Evolutionary conservation across 2,888 invertebrate genomes (phyloP).

Genomic region (Lasius fuliginosus): DNA sequence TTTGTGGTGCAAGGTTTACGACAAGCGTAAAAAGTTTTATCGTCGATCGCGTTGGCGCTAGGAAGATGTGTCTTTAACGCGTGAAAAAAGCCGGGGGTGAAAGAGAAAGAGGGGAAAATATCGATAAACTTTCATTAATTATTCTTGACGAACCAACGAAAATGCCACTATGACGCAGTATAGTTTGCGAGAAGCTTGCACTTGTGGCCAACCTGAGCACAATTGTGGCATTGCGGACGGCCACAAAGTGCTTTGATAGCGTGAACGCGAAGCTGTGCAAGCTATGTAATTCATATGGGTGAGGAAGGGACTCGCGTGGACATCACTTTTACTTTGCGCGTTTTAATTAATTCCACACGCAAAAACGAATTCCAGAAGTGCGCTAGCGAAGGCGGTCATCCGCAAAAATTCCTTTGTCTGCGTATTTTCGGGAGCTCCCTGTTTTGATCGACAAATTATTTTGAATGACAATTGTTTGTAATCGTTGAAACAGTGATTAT

Average conservation of each 20-base stretch:
- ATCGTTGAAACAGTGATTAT: neutral
- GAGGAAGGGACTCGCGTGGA: neutral
- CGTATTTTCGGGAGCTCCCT: neutral
- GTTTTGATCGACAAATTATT: neutral
- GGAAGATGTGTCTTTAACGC: neutral
- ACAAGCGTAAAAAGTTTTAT: constrained; percentile 59
- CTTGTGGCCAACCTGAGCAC: constrained; percentile 57
- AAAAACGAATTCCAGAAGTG: constrained; percentile 27
- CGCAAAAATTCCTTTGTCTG: neutral
- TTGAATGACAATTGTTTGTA: neutral
- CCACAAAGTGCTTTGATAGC: constrained; percentile 71
- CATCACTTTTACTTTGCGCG: constrained; percentile 54
- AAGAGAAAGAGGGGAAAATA: neutral
- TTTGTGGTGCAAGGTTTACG: constrained; percentile 50
- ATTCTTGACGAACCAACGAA: constrained; percentile 27
- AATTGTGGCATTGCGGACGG: constrained; percentile 65
- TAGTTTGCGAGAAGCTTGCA: constrained; percentile 8
- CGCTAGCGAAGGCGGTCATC: neutral
- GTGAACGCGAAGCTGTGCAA: constrained; percentile 33
- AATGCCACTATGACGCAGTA: constrained; percentile 23
- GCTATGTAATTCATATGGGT: constrained; percentile 4
- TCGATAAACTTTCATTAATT: constrained; percentile 56
- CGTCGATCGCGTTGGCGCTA: constrained; percentile 1
- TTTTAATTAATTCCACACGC: constrained; percentile 62
- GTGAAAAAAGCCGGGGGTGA: neutral